Evolutionary conservation across 2,888 invertebrate species (phyloP).

Genomic region (Drosophila yooni): DNA sequence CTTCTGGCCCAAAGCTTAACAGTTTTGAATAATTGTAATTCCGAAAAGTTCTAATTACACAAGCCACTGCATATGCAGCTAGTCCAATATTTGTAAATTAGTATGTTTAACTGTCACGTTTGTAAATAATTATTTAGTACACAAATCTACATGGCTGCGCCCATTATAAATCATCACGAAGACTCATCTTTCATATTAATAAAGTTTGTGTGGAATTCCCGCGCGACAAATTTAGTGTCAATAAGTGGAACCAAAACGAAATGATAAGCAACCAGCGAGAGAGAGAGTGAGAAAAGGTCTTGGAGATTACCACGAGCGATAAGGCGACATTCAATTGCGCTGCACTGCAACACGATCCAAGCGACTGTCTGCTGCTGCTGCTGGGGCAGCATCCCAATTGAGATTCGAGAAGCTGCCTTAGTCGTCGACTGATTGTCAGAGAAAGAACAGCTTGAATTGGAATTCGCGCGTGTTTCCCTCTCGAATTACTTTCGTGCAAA

Average conservation of each 20-base stretch:
- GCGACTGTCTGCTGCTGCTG: conserved; percentile 22
- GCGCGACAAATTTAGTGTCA: conserved; percentile 33
- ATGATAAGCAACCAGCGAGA: conserved; percentile 61
- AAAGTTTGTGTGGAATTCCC: conserved; percentile 44
- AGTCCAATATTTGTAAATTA: conserved; percentile 26
- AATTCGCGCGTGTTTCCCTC: conserved; percentile 20
- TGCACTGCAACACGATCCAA: conserved; percentile 38
- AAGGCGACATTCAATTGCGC: conserved; percentile 57
- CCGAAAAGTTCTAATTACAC: not conserved
- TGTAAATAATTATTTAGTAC: conserved; percentile 37
- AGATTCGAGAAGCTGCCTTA: conserved; percentile 64
- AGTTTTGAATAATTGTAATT: not conserved
- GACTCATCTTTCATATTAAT: conserved; percentile 36
- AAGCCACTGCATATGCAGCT: conserved; percentile 19
- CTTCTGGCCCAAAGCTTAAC: not conserved
- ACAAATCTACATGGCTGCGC: conserved; percentile 27
- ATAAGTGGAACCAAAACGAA: conserved; percentile 40
- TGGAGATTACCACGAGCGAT: conserved; percentile 59
- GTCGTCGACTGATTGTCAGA: conserved; percentile 71
- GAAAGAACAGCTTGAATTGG: conserved; percentile 36
- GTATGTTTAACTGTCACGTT: conserved; percentile 41
- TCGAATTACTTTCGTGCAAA: conserved; percentile 24
- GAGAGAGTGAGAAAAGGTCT: conserved; percentile 37
- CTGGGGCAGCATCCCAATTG: conserved; percentile 45
- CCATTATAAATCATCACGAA: conserved; percentile 57